Evolutionary conservation across 2,113 vertebrate genomes (phyloP), one percentile per base, ranked within the genome.

Genomic region (Grammomys surdaster): DNA sequence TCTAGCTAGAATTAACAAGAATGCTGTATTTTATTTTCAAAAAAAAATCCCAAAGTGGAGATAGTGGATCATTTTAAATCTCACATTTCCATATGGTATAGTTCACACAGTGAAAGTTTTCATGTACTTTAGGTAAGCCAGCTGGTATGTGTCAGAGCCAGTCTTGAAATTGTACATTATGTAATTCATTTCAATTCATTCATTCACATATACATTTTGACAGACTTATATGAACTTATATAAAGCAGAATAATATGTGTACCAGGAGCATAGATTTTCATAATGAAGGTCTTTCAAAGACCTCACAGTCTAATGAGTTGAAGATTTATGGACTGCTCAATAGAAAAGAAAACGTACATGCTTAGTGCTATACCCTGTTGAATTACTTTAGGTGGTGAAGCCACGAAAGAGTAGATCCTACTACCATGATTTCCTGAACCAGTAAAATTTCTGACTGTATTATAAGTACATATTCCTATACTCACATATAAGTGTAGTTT

Each of bases 191-290:
- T 7, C 33, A 60, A 40, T 67, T 89, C 36, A 78, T 92, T 95
- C 26, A 92, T 56, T 89, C 22, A 67, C 65, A 93, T 87, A 73
- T 73, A 20, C 20, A 43, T 24, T 73, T 40, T 73, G 51, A 70
- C 17, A 95, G 60, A 86, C 33, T 93, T 73, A 72, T 86, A 46
- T 86, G 11, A 36, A 33, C 28, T 36, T 88, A 84, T 63, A 72
- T 82, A 91, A 95, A 76, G 22, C 31, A 89, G 76, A 91, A 97
- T 72, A 75, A 95, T 84, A 73, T 89, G 72, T 88, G 46, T 19
- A 76, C 19, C 20, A 88, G 46, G 7, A 69, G 80, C 14, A 88
- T 97, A 46, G 84, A 95, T 90, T 89, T 95, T 92, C 88, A 93
- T 89, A 93, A 93, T 92, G 70, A 88, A 58, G 92, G 33, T 77